Conservation (phyloP, 1,140 invertebrate species). For the Colletes gigas region DNA sequence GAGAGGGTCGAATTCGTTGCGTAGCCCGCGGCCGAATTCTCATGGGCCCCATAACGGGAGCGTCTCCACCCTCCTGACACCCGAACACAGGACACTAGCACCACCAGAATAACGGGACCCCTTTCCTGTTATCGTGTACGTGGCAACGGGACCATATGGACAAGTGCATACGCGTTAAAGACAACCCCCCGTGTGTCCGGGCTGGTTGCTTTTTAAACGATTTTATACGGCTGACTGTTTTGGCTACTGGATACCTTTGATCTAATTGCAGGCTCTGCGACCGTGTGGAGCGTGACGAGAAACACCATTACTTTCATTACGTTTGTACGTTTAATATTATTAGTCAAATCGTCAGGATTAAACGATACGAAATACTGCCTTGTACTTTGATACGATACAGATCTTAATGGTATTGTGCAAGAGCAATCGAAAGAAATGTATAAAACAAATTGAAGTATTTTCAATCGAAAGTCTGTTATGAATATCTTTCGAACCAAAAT, state of each 20-base stretch:
- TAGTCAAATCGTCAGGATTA: no score
- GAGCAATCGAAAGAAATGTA: no score
- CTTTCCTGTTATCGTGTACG: conserved; percentile 70
- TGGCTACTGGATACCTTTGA: background rate
- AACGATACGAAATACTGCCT: no score
- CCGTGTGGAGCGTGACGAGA: no score
- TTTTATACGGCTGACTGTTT: conserved; percentile 28
- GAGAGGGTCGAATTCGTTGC: conserved; percentile 56
- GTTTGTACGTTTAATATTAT: no score
- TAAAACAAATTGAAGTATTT: no score
- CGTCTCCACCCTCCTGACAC: conserved; percentile 57
- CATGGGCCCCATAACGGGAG: conserved; percentile 76
- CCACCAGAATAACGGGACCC: conserved; percentile 54
- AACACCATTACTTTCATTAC: no score
- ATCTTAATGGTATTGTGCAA: no score
- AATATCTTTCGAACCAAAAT: background rate
- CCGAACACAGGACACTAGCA: conserved; percentile 25
- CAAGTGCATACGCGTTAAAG: conserved; percentile 62
- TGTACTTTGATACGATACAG: no score
- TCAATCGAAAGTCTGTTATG: no score
- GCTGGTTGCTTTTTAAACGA: conserved; percentile 40
- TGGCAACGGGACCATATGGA: conserved; percentile 69
- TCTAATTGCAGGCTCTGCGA: background rate
- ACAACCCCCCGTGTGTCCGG: conserved; percentile 20
- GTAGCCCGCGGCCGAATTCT: conserved; percentile 76